A percentile compares a stretch with the other conserved stretches of the same genome.
These are phyloP conservation scores for Arenaria interpres DNA, from an alignment of 2,113 vertebrate genomes.

Conservation along the genomic window DNA sequence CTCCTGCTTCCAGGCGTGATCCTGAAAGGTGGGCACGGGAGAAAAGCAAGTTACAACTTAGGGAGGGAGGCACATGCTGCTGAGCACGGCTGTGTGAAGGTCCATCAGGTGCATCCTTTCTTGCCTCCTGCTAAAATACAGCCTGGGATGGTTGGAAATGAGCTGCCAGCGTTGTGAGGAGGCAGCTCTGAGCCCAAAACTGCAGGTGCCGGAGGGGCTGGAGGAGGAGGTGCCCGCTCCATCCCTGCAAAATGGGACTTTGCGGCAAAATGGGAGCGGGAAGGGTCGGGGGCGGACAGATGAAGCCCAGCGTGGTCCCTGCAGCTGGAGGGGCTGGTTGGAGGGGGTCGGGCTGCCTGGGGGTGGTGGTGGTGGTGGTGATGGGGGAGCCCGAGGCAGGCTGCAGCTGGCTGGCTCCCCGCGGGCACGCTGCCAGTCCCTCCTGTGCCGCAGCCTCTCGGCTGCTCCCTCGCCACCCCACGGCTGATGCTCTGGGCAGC, in stretches of 20 bases:
- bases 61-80: background rate
- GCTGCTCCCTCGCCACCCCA: background rate
- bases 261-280: background rate
- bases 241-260: background rate
- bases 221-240: background rate
- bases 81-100: background rate
- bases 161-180: background rate
- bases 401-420: background rate
- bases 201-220: background rate
- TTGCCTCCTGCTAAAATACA: background rate
- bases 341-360: background rate
- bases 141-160: background rate
- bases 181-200: background rate
- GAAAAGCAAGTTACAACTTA: background rate
- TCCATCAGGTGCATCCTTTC: fast-evolving
- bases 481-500: fast-evolving
- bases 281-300: background rate
- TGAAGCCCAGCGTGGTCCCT: background rate
- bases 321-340: background rate
- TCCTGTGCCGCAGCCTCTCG: background rate
- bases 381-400: background rate
- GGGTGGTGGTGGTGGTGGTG: too few species aligned
- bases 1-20: background rate
- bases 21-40: fast-evolving
- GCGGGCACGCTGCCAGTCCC: background rate